Percentiles rank a stretch among this genome's conserved stretches.
phyloP scores from a whole-genome alignment of 92 coral and sea anemone genomes.

The Zoanthus sansibaricus region DNA sequence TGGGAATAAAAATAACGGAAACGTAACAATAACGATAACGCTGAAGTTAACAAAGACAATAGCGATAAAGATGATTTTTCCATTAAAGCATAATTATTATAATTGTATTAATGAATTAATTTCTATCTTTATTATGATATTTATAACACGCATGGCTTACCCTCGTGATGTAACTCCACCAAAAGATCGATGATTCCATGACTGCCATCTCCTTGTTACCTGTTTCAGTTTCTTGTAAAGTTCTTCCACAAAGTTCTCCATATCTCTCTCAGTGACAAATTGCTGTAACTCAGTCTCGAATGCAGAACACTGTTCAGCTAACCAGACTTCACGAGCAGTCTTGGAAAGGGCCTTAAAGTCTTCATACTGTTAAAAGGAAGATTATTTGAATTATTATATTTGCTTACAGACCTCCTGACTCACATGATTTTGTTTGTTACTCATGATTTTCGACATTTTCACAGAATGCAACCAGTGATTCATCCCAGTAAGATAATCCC shows the following conservation, averaged over 20 bases:
- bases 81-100: too few relatives aligned
- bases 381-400: not conserved
- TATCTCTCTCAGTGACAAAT: conserved; percentile 68
- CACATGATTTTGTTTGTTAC: too few relatives aligned
- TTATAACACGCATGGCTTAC: conserved; percentile 51
- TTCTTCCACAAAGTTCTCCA: conserved; percentile 86
- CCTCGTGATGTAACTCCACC: conserved; percentile 94
- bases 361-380: conserved; percentile 68
- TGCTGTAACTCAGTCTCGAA: conserved; percentile 88
- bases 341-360: conserved; percentile 88
- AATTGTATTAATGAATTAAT: too few relatives aligned
- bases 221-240: conserved; percentile 91
- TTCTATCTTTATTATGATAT: not conserved
- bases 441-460: not conserved
- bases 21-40: not conserved
- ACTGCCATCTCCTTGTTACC: conserved; percentile 95
- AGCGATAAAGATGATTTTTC: too few relatives aligned
- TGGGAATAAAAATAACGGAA: not conserved
- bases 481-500: too few relatives aligned
- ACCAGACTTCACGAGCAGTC: conserved; percentile 97
- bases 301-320: conserved; percentile 93
- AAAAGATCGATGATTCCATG: conserved; percentile 97
- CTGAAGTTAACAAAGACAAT: too few relatives aligned
- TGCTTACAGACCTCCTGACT: too few relatives aligned
- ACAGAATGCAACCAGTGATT: not conserved